Conservation (phyloP, 23 tunicate genomes). For the Ciona savignyi region DNA sequence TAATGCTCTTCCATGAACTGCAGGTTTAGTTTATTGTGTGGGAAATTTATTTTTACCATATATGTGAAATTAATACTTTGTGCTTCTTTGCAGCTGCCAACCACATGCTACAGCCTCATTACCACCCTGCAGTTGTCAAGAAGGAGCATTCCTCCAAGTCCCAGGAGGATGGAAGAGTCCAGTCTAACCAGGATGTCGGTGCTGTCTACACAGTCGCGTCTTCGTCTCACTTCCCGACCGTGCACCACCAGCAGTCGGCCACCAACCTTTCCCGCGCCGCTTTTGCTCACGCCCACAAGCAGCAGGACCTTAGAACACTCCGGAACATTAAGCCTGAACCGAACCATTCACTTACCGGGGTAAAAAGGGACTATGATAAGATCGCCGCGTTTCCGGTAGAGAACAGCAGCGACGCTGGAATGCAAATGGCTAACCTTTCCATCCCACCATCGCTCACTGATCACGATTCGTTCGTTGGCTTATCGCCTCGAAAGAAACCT, state of each 20-base stretch:
- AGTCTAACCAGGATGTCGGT: background rate
- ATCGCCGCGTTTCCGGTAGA: conserved; percentile 8
- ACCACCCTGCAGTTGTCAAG: background rate
- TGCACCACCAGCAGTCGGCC: background rate
- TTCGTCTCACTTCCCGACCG: background rate
- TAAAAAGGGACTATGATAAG: conserved; percentile 52
- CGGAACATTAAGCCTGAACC: conserved; percentile 15
- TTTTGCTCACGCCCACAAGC: background rate
- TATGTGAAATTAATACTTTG: too few species aligned
- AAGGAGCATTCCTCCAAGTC: background rate
- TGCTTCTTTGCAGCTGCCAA: background rate
- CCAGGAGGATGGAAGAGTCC: background rate
- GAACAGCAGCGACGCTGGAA: background rate
- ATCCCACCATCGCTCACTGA: background rate
- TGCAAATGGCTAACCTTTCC: conserved; percentile 27
- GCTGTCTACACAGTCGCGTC: background rate
- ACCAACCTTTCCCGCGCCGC: background rate
- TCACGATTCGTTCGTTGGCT: conserved; percentile 13
- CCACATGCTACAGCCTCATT: background rate
- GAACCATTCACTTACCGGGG: conserved; percentile 4
- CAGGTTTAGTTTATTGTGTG: too few species aligned
- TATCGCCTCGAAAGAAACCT: conserved; percentile 88
- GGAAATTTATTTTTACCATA: too few species aligned
- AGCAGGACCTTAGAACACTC: background rate
- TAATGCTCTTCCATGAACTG: too few species aligned